Base-by-base conservation (phyloP, 2,888 invertebrate genomes). In the Leucophenga montana region DNA sequence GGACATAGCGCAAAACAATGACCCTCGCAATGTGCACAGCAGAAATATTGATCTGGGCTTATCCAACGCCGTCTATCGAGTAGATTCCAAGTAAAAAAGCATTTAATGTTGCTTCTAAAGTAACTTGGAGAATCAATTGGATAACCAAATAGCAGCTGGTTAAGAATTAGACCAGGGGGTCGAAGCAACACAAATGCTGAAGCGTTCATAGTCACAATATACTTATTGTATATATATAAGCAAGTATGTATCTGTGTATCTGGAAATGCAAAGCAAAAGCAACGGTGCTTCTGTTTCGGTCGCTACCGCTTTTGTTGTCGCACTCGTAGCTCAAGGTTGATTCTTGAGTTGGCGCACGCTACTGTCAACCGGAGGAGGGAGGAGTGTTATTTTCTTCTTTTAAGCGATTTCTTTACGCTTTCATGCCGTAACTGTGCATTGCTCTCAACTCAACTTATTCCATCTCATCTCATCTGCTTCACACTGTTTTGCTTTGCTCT, bases 351-450 rank as follows among this genome's bases (percentile, higher is more conserved):
- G 16, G 48, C 48, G 48, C 16, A 54, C 20, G 54, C 20, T 11
- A 54, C 18, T 20, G 20, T 20, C 20, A 16, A 54, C 20, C 56
- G 27, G 27, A 11, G 73, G 72, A 75, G 14, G 16, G 14, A 48
- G n/a, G 39, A 65, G 72, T 75, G 70, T 65, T 70, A 82, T 82
- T 77, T 75, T 76, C 71, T 72, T 73, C 74, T 67, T 77, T 73
- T 76, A 80, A 80, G 74, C 78, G 78, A 81, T 78, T 82, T 84
- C 69, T 84, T 81, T 77, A 84, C 82, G 83, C 81, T 84, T 81
- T 83, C 77, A 75, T 82, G 75, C 67, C 70, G 72, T 64, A 67
- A 67, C 56, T 67, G 67, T 67, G 67, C 13, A 31, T 50, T 57
- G 57, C 57, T 22, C 57, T 20, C 20, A 54, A 9, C 54, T 54